phyloP scores from a whole-genome alignment of 2,113 vertebrate species.

The Sialia sialis region DNA sequence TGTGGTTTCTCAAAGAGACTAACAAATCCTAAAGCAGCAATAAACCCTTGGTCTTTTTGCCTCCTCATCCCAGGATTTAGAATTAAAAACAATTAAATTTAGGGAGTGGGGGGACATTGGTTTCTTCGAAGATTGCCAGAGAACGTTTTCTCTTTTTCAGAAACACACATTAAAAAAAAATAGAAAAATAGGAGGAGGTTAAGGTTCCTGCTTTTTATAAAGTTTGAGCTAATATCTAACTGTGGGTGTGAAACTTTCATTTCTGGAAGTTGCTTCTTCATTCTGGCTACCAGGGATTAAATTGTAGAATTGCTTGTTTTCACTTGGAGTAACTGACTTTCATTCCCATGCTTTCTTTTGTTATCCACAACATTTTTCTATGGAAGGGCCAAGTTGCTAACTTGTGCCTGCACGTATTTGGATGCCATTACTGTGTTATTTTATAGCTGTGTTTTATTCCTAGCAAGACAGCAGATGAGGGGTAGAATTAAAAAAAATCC shows the following conservation, averaged over 20 bases:
- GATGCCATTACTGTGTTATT: not conserved
- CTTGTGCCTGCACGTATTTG: not conserved
- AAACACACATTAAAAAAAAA: not conserved
- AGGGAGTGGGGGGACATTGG: not conserved
- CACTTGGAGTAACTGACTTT: not conserved
- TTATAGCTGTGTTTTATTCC: not conserved
- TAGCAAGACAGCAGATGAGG: not conserved
- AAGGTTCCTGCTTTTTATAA: not conserved
- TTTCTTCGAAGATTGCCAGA: not conserved
- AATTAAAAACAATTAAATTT: not conserved
- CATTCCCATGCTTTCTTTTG: not conserved
- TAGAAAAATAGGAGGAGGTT: not conserved
- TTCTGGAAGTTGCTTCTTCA: not conserved
- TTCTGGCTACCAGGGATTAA: not conserved
- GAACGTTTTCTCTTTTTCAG: not conserved
- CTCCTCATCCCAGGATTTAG: not conserved
- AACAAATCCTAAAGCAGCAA: not conserved
- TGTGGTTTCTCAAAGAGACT: not conserved
- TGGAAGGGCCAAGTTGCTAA: not conserved
- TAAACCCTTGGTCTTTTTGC: not conserved
- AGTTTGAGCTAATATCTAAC: not conserved
- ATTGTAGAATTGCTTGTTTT: not conserved
- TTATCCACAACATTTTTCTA: fast-evolving
- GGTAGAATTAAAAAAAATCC: not conserved
- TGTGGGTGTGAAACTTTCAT: not conserved